These are phyloP conservation scores for Zonitis immaculata DNA, from an alignment of 2,888 invertebrate genomes.

Conservation along the genomic window DNA sequence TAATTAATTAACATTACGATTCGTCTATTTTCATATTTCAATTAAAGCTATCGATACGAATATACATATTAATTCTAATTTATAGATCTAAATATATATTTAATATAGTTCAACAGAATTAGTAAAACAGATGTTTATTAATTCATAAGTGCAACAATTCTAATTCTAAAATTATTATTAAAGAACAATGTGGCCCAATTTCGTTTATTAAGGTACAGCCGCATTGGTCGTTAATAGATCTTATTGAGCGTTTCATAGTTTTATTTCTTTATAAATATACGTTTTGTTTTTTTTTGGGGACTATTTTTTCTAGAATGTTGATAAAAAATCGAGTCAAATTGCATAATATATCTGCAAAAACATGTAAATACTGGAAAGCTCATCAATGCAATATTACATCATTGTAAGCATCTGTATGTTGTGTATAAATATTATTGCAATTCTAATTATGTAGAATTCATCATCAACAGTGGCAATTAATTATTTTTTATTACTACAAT, in stretches of 20 bases:
- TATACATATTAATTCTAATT: neutral
- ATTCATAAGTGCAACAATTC: neutral
- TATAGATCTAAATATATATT: neutral
- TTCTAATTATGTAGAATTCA: slow-evolving; percentile 17
- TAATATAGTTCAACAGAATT: neutral
- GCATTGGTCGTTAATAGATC: no score
- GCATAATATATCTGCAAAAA: neutral
- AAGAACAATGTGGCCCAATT: neutral
- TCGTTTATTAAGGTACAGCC: neutral
- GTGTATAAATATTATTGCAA: slow-evolving; percentile 20
- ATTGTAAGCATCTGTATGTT: slow-evolving; percentile 23
- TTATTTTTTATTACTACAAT: no score
- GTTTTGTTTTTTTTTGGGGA: no score
- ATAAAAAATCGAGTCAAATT: no score
- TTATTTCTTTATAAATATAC: no score
- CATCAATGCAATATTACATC: slow-evolving; percentile 29
- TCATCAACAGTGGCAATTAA: slow-evolving; percentile 9
- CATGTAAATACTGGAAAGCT: slow-evolving; percentile 30
- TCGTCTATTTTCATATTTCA: neutral
- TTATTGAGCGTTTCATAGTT: no score
- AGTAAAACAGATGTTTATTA: neutral
- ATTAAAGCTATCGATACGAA: neutral
- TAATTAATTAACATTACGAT: no score
- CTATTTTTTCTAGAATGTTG: no score
- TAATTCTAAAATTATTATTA: neutral